These are phyloP conservation scores for Apostichopus japonicus DNA, from an alignment of 35 echinoderm and acorn worm species.

Conservation along the genomic window DNA sequence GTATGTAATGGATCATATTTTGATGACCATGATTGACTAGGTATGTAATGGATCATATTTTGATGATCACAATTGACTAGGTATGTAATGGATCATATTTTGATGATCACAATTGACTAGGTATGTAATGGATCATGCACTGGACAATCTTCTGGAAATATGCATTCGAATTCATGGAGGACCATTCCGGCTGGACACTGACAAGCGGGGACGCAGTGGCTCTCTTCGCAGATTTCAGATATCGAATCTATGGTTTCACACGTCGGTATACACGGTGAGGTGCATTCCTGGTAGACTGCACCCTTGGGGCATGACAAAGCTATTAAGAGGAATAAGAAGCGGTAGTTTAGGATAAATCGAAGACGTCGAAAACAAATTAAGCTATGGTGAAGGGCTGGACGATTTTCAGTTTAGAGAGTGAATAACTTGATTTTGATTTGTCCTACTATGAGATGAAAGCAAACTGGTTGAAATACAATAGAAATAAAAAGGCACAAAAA, in stretches of 20 bases:
- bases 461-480: too few species aligned
- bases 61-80: not conserved
- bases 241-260: conserved; percentile 76
- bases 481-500: too few species aligned
- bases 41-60: too few species aligned
- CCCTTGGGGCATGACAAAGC: conserved; percentile 90
- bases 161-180: conserved; percentile 91
- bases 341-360: too few species aligned
- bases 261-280: conserved; percentile 81
- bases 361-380: too few species aligned
- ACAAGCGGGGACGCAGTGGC: conserved; percentile 86
- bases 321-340: conserved; percentile 42
- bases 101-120: not conserved
- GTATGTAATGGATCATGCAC: not conserved
- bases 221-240: conserved; percentile 55
- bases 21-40: not conserved
- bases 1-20: too few species aligned
- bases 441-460: too few species aligned
- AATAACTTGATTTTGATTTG: too few species aligned
- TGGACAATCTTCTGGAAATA: conserved; percentile 77
- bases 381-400: too few species aligned
- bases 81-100: too few species aligned
- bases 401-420: too few species aligned
- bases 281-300: conserved; percentile 83
- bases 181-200: conserved; percentile 91